Conservation (phyloP, 2,113 vertebrate genomes). For the Calyptomena viridis region DNA sequence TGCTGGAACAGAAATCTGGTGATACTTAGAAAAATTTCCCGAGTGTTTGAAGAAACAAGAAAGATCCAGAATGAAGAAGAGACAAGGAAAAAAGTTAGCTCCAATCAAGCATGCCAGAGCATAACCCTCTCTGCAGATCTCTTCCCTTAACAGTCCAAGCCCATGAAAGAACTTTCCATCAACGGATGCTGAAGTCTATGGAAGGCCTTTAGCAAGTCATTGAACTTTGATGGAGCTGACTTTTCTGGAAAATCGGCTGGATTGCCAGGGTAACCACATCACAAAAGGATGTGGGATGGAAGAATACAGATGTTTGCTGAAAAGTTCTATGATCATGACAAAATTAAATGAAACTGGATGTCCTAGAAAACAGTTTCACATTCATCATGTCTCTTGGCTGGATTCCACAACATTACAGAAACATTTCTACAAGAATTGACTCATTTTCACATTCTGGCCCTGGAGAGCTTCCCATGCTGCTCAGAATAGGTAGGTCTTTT, state of each 20-base stretch:
- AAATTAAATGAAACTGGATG: conserved; percentile 41
- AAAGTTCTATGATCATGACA: not conserved
- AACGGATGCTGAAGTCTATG: not conserved
- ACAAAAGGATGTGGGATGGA: not conserved
- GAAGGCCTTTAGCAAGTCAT: not conserved
- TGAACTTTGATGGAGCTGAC: not conserved
- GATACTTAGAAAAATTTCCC: not conserved
- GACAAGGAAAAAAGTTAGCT: not conserved
- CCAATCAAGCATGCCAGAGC: not conserved
- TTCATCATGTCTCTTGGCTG: conserved; percentile 43
- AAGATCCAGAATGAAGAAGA: not conserved
- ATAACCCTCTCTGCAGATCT: not conserved
- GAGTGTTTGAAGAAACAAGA: not conserved
- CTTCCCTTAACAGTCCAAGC: not conserved
- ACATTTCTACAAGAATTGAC: conserved; percentile 6
- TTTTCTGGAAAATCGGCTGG: conserved; percentile 34
- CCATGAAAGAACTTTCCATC: not conserved
- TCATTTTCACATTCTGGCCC: conserved; percentile 7
- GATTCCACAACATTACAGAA: conserved; percentile 6
- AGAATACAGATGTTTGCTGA: not conserved
- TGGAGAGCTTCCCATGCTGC: not conserved
- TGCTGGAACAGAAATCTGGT: not conserved
- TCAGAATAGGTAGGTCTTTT: not conserved
- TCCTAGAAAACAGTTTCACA: conserved; percentile 44
- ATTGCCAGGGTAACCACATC: conserved; percentile 32